Conservation (phyloP, 2,113 vertebrate genomes). For the Cervus canadensis region DNA sequence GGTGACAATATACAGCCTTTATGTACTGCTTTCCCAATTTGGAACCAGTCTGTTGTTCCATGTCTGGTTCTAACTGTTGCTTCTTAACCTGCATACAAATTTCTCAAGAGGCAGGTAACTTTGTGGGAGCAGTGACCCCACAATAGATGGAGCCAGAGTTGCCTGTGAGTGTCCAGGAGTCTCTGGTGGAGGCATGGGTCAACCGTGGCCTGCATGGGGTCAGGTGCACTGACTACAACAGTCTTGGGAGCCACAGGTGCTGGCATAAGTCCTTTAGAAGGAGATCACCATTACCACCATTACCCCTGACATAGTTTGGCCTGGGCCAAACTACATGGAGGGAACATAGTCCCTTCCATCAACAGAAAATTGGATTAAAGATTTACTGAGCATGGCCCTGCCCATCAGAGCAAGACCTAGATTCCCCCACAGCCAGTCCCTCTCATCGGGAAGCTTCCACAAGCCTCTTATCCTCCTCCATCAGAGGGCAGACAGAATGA, state of each 20-base stretch:
- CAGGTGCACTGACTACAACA: not conserved
- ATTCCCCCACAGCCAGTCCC: too few relatives aligned
- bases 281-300: not conserved
- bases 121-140: not conserved
- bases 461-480: too few relatives aligned
- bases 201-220: not conserved
- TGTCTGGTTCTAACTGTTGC: not conserved
- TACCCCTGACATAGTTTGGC: too few relatives aligned
- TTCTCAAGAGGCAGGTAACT: not conserved
- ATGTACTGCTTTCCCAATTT: not conserved
- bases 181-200: not conserved
- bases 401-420: too few relatives aligned
- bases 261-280: not conserved
- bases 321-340: too few relatives aligned
- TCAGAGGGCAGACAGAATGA: too few relatives aligned
- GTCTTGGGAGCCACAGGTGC: not conserved
- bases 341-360: too few relatives aligned
- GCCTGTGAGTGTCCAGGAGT: not conserved
- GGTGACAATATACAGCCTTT: not conserved
- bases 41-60: not conserved
- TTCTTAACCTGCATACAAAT: not conserved
- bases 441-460: too few relatives aligned
- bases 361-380: too few relatives aligned
- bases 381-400: too few relatives aligned
- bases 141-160: not conserved